Evolutionary conservation across 2,113 vertebrate species (phyloP).

Genomic region (Todiramphus chloris): DNA sequence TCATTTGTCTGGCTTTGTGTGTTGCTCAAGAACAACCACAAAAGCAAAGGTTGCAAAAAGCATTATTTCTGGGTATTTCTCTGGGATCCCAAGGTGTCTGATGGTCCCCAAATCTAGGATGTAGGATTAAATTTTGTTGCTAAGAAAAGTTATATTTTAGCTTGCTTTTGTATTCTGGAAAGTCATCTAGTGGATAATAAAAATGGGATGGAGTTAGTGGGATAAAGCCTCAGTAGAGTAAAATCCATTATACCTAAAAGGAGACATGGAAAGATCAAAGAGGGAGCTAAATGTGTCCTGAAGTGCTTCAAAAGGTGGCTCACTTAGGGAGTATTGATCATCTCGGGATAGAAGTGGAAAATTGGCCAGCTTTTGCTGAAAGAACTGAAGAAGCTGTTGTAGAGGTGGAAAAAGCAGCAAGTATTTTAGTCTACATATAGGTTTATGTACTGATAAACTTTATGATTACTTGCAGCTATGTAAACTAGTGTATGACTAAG

Average conservation of each 20-base stretch:
- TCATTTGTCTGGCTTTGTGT: not conserved
- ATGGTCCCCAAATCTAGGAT: not conserved
- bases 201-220: not conserved
- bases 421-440: not conserved
- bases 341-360: slow-evolving; percentile 34
- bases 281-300: slow-evolving; percentile 27
- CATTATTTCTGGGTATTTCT: not conserved
- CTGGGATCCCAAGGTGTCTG: not conserved
- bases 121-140: not conserved
- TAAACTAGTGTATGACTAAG: not conserved
- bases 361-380: slow-evolving; percentile 19
- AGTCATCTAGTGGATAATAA: slow-evolving; percentile 10
- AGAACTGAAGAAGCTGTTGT: not conserved
- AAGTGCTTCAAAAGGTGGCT: slow-evolving; percentile 42
- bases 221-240: not conserved
- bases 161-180: slow-evolving; percentile 30
- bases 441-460: not conserved
- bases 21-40: not conserved
- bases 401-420: slow-evolving; percentile 5
- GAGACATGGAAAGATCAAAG: slow-evolving; percentile 45
- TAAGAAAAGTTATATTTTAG: not conserved
- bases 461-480: not conserved
- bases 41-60: not conserved
- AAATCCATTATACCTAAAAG: slow-evolving; percentile 55
- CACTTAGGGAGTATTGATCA: slow-evolving; percentile 23